Conservation (phyloP, 2,888 invertebrate genomes). For the Phytoseiulus persimilis region DNA sequence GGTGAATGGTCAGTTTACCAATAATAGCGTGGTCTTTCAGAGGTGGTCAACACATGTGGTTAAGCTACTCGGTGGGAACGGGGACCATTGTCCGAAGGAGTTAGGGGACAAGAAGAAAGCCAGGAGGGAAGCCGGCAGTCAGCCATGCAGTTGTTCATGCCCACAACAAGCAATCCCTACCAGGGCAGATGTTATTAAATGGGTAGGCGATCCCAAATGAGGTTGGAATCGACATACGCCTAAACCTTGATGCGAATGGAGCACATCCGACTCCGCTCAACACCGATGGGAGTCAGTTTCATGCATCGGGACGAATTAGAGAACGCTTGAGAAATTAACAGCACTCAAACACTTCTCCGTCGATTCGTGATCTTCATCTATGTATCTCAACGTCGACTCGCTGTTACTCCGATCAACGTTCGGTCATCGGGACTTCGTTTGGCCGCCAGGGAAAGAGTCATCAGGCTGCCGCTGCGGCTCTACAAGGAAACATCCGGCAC, state of each 20-base stretch:
- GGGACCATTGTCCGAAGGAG: neutral
- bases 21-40: neutral
- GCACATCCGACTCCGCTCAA: neutral
- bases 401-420: no score
- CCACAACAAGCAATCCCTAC: neutral
- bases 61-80: neutral
- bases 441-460: no score
- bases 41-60: constrained; percentile 5
- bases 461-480: no score
- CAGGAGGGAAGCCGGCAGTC: neutral
- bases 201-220: neutral
- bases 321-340: no score
- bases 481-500: no score
- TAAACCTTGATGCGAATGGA: neutral
- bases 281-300: neutral
- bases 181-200: neutral
- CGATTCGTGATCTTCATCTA: no score
- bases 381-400: no score
- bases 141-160: neutral
- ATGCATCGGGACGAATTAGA: neutral
- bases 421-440: no score
- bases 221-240: neutral
- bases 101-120: neutral
- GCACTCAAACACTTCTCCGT: no score
- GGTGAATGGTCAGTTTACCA: neutral